Base-by-base conservation (phyloP, 1,140 invertebrate genomes). In the Monochamus saltuarius region DNA sequence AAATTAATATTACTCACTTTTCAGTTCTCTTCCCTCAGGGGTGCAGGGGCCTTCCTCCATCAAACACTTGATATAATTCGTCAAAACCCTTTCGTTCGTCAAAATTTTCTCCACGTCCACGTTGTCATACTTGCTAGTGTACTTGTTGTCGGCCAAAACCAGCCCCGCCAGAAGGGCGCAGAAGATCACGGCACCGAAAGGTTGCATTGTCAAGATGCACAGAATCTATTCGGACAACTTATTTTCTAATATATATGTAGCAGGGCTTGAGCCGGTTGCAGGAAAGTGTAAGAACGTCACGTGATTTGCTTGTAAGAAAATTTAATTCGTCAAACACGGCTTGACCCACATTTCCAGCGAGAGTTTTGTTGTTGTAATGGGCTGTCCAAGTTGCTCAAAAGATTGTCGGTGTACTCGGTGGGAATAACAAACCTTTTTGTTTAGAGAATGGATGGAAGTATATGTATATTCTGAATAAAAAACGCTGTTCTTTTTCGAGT, bases 1-100 rank as follows among this genome's bases (percentile, higher is more conserved):
- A 22, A 22, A 16, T 17, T 16, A 47, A n/a, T 13, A 29, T 22
- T 42, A 64, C 82, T 83, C 78, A 87, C 86, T 85, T 78, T 86
- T 88, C 17, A 89, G 69, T 76, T 87, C 83, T 9, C 85, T 83
- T 0, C 85, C 85, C 66, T 89, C 87, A 0, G 84, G 72, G 1
- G 87, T 87, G 62, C 88, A 90, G 0, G 85, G 79, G n/a, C 86
- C 87, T 59, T 86, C 82, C 0, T 86, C 84, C 67, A 89, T 68
- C 66, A 89, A 70, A 57, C 88, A 89, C 52, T 84, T 85, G 9
- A 88, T 80, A 59, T 89, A 89, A 66, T 82, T 83, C 1, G 74
- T 77, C 42, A 89, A 75, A 2, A 89, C 76, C 29, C 87, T 79
- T 11, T 82, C 75, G 68, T 89, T 89, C 29, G 70, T 66, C 34